Conservation (phyloP, 2,888 invertebrate genomes). For the Euphydryas editha region DNA sequence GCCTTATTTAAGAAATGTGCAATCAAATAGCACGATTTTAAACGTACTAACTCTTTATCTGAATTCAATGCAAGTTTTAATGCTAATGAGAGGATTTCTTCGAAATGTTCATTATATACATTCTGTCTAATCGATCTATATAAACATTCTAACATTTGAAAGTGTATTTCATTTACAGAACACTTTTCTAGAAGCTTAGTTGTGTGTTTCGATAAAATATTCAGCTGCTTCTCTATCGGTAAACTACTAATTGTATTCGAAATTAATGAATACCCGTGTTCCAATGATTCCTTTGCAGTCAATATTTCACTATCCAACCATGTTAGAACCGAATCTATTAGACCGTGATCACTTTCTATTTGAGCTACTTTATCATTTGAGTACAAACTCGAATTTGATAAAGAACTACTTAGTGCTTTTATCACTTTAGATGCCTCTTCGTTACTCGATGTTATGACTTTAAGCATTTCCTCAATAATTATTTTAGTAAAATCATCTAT, state of each 20-base stretch:
- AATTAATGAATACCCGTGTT: conserved; percentile 63
- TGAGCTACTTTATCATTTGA: conserved; percentile 63
- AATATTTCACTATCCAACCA: conserved; percentile 66
- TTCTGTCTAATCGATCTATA: conserved; percentile 74
- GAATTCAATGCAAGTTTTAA: conserved; percentile 64
- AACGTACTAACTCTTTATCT: conserved; percentile 58
- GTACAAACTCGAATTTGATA: conserved; percentile 66
- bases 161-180: conserved; percentile 57
- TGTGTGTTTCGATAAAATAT: conserved; percentile 59
- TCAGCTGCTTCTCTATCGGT: conserved; percentile 60
- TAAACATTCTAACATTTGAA: conserved; percentile 78
- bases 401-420: conserved; percentile 61
- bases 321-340: conserved; percentile 65
- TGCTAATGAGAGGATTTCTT: conserved; percentile 64
- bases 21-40: conserved; percentile 75
- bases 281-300: conserved; percentile 52
- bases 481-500: conserved; percentile 76
- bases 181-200: conserved; percentile 57
- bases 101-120: conserved; percentile 59
- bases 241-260: conserved; percentile 67
- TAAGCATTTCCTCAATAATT: conserved; percentile 73
- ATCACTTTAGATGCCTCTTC: conserved; percentile 62
- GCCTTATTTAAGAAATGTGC: conserved; percentile 85
- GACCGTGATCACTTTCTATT: conserved; percentile 74
- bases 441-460: conserved; percentile 57